A percentile compares a stretch with the other conserved stretches of the same genome.
Conservation (phyloP, 2,113 vertebrate genomes). For the Axis porcinus region DNA sequence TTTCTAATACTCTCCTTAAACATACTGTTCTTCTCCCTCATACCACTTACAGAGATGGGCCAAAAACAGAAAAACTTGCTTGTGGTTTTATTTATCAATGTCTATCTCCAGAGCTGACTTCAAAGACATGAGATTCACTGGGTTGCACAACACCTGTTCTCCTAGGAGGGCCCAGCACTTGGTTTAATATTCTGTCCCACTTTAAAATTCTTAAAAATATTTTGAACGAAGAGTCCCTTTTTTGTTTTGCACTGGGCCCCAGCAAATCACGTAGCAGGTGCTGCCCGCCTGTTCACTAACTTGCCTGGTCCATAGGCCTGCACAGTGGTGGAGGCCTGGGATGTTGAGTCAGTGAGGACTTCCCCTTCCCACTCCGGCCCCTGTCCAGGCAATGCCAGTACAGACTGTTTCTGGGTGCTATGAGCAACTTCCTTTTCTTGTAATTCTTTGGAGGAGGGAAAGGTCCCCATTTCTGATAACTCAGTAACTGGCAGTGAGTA, state of each 20-base stretch:
- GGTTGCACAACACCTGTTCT: background rate
- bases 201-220: background rate
- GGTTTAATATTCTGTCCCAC: background rate
- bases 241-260: background rate
- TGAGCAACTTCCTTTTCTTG: background rate
- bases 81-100: background rate
- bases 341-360: background rate
- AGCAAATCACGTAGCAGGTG: background rate
- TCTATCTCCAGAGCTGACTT: background rate
- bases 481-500: background rate
- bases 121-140: background rate
- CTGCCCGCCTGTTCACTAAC: background rate
- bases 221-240: background rate
- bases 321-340: background rate
- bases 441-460: background rate
- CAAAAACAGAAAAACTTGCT: background rate
- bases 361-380: background rate
- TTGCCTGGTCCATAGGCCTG: accelerated
- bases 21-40: background rate
- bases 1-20: background rate
- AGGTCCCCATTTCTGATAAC: conserved; percentile 6
- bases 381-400: background rate
- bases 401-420: background rate
- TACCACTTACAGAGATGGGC: background rate
- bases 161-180: background rate